Base-by-base conservation (phyloP, 2,113 vertebrate genomes). In the Acrocephalus arundinaceus region DNA sequence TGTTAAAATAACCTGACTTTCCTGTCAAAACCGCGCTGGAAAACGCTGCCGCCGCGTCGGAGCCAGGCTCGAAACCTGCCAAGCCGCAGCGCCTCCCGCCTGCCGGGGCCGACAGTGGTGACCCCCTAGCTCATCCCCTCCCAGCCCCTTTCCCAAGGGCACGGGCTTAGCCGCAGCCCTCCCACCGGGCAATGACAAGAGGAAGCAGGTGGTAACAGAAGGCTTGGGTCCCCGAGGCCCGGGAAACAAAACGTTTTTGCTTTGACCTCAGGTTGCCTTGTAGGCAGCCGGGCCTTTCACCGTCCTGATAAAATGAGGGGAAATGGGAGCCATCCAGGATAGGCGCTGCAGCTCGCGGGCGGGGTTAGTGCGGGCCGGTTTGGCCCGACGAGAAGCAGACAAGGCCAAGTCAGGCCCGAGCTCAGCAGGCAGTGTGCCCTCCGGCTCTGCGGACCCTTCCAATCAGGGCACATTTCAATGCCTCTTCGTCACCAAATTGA, bases 211-310 rank as follows among this genome's bases (percentile, higher is more conserved):
- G 67, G 48, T 3, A 0, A 2, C 24, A 2, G 23, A 8, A 58
- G 18, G 2, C 2, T 0, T 3, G 7, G 6, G 13, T 39, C 18
- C 30, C 21, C 8, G 28, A 23, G 20, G 2, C 28, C 5, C 30
- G 18, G 12, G 33, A 30, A 66, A 6, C 0, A 1, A 2, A 21
- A 7, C 2, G 0, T 6, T 43, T 59, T 48, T 24, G 7, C 25
- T 39, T 27, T 19, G 21, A 9, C 8, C 6, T 13, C 13, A 9
- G 10, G 1, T 28, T 3, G 28, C 7, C 30, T 27, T 35, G 14
- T 10, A 16, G 41, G 30, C 20, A 66, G 12, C 13, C 0, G 4
- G 7, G 13, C 21, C 33, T 76, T 43, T 22, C 11, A 7, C 11
- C 14, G 48, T 19, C 23, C 27, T 21, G 31, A 0, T 7, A 3